These are phyloP conservation scores for Caenorhabditis wallacei DNA, from an alignment of 2,888 invertebrate species.

Conservation along the genomic window DNA sequence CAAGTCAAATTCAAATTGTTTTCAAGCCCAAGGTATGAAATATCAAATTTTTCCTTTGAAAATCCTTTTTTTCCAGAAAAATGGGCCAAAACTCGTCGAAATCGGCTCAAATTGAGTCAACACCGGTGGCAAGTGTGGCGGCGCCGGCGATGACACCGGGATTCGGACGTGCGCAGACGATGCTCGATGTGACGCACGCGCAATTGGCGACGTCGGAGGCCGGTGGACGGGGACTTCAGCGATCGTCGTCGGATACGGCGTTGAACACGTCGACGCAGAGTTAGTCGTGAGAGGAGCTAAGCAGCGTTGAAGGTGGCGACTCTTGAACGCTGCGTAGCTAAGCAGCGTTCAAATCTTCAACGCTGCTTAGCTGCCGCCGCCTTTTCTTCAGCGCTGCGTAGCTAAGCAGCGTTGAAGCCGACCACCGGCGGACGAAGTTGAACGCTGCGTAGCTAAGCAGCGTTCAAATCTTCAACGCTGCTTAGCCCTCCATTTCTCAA, in stretches of 20 bases:
- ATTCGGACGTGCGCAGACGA: slow-evolving; percentile 55
- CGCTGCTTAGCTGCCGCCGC: neutral
- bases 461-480: neutral
- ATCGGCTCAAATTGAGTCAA: neutral
- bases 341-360: neutral
- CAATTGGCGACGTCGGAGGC: neutral
- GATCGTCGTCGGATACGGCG: slow-evolving; percentile 50
- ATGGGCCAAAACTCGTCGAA: slow-evolving; percentile 38
- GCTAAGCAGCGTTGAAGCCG: neutral
- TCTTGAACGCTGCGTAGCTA: neutral
- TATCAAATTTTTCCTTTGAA: too few species aligned
- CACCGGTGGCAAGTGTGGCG: neutral
- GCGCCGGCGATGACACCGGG: neutral
- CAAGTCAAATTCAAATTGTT: neutral
- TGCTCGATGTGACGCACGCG: slow-evolving; percentile 55
- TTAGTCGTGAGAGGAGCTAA: neutral
- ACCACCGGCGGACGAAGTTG: neutral
- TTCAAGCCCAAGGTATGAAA: neutral
- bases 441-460: neutral
- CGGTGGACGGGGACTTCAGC: neutral
- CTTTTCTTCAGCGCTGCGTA: neutral
- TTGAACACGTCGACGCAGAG: slow-evolving; percentile 38
- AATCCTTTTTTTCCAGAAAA: slow-evolving; percentile 5
- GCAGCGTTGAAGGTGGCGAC: too few species aligned
- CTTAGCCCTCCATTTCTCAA: neutral